Evolutionary conservation across 2,113 vertebrate species (phyloP).

Genomic region (Forbesichthys agassizii): DNA sequence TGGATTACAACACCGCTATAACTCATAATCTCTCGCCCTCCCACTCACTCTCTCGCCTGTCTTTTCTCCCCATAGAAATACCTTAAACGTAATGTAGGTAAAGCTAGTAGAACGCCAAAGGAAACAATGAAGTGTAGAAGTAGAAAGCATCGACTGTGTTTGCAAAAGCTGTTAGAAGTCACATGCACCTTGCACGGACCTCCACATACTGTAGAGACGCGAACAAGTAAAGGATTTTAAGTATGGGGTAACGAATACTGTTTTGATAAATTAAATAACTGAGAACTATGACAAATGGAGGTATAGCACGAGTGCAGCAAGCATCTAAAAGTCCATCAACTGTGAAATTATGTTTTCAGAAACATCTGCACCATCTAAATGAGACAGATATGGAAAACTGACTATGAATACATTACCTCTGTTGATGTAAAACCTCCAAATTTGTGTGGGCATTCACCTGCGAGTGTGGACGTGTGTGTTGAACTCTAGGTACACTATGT

Average conservation of each 20-base stretch:
- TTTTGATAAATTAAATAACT: conserved; percentile 61
- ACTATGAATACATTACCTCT: conserved; percentile 36
- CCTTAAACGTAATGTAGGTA: conserved; percentile 14
- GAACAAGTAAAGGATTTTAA: conserved; percentile 45
- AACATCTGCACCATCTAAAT: conserved; percentile 58
- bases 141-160: conserved; percentile 4
- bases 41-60: conserved; percentile 30
- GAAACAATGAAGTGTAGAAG: background rate
- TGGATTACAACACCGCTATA: conserved; percentile 48
- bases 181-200: conserved; percentile 26
- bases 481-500: conserved; percentile 7
- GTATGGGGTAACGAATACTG: conserved; percentile 24
- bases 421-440: conserved; percentile 16
- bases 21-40: conserved; percentile 34
- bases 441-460: background rate
- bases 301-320: conserved; percentile 48
- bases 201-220: conserved; percentile 32
- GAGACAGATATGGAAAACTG: conserved; percentile 50
- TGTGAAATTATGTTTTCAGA: conserved; percentile 67
- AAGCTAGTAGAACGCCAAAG: conserved; percentile 1
- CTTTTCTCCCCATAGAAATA: conserved; percentile 13
- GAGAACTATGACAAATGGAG: conserved; percentile 48
- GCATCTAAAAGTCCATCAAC: conserved; percentile 62
- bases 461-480: conserved; percentile 5
- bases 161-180: background rate